phyloP scores from a whole-genome alignment of 2,113 vertebrate genomes.

The Chaetorhynchus papuensis region DNA sequence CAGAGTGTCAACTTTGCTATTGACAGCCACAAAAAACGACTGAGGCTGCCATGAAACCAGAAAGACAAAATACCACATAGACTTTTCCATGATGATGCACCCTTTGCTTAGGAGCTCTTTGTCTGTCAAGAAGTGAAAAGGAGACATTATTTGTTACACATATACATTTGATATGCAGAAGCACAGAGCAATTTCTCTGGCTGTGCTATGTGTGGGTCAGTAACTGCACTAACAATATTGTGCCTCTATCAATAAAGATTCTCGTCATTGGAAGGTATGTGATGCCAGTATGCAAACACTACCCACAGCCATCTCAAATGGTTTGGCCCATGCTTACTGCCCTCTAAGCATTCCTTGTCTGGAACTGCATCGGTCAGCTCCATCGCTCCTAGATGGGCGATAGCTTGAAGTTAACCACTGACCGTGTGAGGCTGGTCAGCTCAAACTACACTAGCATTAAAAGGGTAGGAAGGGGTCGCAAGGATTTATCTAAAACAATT shows the following conservation, averaged over 20 bases:
- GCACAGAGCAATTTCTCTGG: background rate
- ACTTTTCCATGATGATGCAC: background rate
- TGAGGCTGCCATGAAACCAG: background rate
- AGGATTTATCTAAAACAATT: background rate
- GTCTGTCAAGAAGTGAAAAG: background rate
- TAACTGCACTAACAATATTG: background rate
- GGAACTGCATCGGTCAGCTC: background rate
- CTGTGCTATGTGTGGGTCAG: background rate
- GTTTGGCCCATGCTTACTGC: background rate
- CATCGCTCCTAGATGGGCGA: rapidly evolving
- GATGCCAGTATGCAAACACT: background rate
- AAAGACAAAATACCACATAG: background rate
- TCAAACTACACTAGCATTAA: background rate
- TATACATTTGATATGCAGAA: background rate
- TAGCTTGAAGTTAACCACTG: background rate
- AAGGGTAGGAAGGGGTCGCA: background rate
- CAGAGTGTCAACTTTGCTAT: background rate
- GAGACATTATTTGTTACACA: background rate
- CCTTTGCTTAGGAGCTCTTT: background rate
- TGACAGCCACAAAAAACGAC: background rate
- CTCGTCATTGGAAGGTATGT: background rate
- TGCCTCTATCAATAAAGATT: background rate
- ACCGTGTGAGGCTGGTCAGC: background rate
- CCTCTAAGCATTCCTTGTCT: background rate
- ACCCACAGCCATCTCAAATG: background rate